phyloP scores from a whole-genome alignment of 64 coral and sea anemone genomes.

The Dendronephthya gigantea region DNA sequence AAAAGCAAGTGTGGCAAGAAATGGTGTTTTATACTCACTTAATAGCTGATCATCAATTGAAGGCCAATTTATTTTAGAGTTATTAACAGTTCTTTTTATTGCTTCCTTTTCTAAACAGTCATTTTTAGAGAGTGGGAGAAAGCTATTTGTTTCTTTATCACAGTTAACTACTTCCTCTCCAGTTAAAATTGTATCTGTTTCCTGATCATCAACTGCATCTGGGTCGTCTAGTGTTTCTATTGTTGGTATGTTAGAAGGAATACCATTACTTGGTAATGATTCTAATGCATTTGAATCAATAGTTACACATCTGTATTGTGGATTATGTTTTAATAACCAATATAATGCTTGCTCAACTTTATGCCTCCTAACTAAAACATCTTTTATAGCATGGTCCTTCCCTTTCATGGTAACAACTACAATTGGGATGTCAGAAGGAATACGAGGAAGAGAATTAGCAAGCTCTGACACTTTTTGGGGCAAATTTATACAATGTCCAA shows the following conservation, averaged over 20 bases:
- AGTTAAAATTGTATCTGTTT: slow-evolving; percentile 26
- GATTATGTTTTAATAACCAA: slow-evolving; percentile 31
- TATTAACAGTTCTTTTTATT: neutral
- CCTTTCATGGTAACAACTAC: slow-evolving; percentile 19
- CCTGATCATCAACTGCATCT: slow-evolving; percentile 16
- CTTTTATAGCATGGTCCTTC: neutral
- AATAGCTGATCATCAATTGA: slow-evolving; percentile 12
- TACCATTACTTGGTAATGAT: slow-evolving; percentile 21
- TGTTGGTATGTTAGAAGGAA: slow-evolving; percentile 25
- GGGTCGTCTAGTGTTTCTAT: neutral
- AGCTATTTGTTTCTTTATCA: slow-evolving; percentile 26
- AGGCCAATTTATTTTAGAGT: slow-evolving; percentile 32
- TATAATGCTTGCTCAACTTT: slow-evolving; percentile 3
- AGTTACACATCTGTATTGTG: slow-evolving; percentile 22
- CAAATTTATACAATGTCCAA: too few species aligned
- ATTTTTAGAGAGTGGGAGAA: slow-evolving; percentile 11
- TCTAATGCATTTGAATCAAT: slow-evolving; percentile 25
- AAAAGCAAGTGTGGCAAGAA: too few species aligned
- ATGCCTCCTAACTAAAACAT: slow-evolving; percentile 25
- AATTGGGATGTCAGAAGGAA: too few species aligned
- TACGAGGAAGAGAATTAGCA: too few species aligned
- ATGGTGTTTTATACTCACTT: neutral
- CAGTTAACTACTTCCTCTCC: slow-evolving; percentile 30
- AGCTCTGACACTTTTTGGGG: too few species aligned
- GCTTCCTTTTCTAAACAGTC: slow-evolving; percentile 20